These are phyloP conservation scores for Brachyhypopomus occidentalis DNA, from an alignment of 2,113 vertebrate genomes.

Conservation along the genomic window DNA sequence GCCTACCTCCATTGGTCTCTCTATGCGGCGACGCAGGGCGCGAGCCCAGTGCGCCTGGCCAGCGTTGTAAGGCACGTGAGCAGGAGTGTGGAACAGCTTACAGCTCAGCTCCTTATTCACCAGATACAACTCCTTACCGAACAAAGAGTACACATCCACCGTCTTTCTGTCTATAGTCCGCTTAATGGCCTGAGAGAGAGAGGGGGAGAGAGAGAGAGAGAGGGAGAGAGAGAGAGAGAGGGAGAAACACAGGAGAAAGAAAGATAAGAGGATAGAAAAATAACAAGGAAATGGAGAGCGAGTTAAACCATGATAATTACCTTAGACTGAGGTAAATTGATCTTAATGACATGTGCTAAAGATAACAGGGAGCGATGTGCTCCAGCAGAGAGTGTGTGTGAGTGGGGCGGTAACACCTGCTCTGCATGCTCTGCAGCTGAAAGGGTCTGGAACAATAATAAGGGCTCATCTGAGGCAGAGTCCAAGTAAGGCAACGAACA, in stretches of 20 bases:
- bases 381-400: conserved; percentile 20
- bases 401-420: conserved; percentile 42
- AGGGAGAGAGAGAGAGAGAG: conserved; percentile 6
- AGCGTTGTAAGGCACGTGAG: conserved; percentile 72
- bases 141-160: conserved; percentile 76
- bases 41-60: conserved; percentile 72
- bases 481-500: conserved; percentile 20
- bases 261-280: conserved; percentile 25
- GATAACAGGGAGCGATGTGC: conserved; percentile 28
- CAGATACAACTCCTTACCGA: conserved; percentile 73
- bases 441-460: conserved; percentile 12
- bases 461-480: conserved; percentile 8
- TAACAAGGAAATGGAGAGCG: conserved; percentile 33
- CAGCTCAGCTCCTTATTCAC: conserved; percentile 74
- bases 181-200: conserved; percentile 75
- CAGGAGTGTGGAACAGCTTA: conserved; percentile 44
- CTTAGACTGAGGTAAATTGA: conserved; percentile 37
- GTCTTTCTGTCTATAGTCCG: conserved; percentile 76
- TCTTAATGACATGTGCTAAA: conserved; percentile 40
- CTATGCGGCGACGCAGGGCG: conserved; percentile 69
- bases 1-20: conserved; percentile 75
- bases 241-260: conserved; percentile 18
- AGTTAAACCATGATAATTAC: conserved; percentile 33
- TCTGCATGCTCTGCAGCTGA: conserved; percentile 23
- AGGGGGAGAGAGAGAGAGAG: conserved; percentile 4